Percentiles rank a stretch among this genome's conserved stretches.
Evolutionary conservation across 2,888 invertebrate species (phyloP).

Genomic region (Mantis religiosa): DNA sequence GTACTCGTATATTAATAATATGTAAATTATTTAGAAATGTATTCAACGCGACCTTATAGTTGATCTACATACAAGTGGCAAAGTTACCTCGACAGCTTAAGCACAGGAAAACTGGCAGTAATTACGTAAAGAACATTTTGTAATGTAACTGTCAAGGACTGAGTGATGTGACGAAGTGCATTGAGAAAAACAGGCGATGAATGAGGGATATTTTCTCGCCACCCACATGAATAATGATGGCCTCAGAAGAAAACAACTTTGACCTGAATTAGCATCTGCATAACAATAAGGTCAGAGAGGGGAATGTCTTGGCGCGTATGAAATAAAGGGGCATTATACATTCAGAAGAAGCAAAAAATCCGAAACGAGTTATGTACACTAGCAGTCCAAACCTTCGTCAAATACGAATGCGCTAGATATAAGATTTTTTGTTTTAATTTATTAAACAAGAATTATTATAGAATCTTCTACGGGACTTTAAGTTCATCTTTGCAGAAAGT

Average conservation of each 20-base stretch:
- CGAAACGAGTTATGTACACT: background rate
- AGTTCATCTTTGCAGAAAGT: too few species aligned
- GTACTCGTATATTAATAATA: background rate
- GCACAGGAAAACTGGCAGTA: background rate
- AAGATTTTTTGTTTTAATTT: too few species aligned
- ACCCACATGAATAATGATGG: constrained; percentile 18
- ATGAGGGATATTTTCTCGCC: background rate
- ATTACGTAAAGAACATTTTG: background rate
- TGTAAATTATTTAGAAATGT: background rate
- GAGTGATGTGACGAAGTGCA: background rate
- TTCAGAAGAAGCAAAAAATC: background rate
- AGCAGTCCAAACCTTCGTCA: background rate
- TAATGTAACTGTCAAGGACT: background rate
- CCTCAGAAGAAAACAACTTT: constrained; percentile 12
- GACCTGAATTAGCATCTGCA: constrained; percentile 19
- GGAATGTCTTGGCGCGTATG: background rate
- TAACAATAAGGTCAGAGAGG: constrained; percentile 10
- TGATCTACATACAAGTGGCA: background rate
- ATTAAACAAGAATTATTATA: too few species aligned
- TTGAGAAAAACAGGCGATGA: background rate
- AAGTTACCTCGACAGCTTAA: background rate
- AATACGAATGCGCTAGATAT: background rate
- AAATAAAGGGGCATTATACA: background rate
- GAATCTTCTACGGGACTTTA: too few species aligned
- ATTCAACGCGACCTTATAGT: background rate